phyloP scores from a whole-genome alignment of 2,113 vertebrate species.

The Notothenia coriiceps region DNA sequence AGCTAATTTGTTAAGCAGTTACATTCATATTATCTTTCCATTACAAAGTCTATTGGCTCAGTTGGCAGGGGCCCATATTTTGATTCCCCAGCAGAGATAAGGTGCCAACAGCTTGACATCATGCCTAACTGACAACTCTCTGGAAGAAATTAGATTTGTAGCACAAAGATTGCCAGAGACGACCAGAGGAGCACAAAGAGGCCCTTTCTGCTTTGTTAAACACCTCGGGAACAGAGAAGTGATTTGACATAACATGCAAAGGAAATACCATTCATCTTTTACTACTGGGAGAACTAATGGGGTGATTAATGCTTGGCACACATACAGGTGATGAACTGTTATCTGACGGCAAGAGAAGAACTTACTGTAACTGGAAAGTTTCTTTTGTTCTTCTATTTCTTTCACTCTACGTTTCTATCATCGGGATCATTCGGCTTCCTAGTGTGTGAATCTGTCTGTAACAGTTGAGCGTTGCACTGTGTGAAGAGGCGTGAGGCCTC shows the following conservation, averaged over 20 bases:
- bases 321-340: slow-evolving; percentile 20
- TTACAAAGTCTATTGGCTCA: slow-evolving; percentile 45
- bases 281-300: slow-evolving; percentile 1
- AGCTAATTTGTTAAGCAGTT: slow-evolving; percentile 49
- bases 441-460: slow-evolving; percentile 40
- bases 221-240: slow-evolving; percentile 14
- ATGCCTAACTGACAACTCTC: slow-evolving; percentile 52
- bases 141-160: slow-evolving; percentile 38
- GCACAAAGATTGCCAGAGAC: slow-evolving; percentile 57
- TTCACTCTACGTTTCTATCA: slow-evolving; percentile 22
- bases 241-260: slow-evolving; percentile 23
- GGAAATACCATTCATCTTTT: slow-evolving; percentile 28
- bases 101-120: slow-evolving; percentile 67
- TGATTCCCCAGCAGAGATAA: slow-evolving; percentile 49
- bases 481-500: slow-evolving; percentile 66
- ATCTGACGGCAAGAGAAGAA: slow-evolving; percentile 22
- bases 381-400: not conserved
- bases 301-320: slow-evolving; percentile 19
- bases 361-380: not conserved
- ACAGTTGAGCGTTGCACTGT: slow-evolving; percentile 28
- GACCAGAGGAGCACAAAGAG: slow-evolving; percentile 49
- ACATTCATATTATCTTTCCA: slow-evolving; percentile 53
- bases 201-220: slow-evolving; percentile 31
- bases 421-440: slow-evolving; percentile 37
- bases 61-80: slow-evolving; percentile 49